Percentiles rank a stretch among this genome's conserved stretches.
These are phyloP conservation scores for Drosophila cardini DNA, from an alignment of 1,140 invertebrate species.

Conservation along the genomic window DNA sequence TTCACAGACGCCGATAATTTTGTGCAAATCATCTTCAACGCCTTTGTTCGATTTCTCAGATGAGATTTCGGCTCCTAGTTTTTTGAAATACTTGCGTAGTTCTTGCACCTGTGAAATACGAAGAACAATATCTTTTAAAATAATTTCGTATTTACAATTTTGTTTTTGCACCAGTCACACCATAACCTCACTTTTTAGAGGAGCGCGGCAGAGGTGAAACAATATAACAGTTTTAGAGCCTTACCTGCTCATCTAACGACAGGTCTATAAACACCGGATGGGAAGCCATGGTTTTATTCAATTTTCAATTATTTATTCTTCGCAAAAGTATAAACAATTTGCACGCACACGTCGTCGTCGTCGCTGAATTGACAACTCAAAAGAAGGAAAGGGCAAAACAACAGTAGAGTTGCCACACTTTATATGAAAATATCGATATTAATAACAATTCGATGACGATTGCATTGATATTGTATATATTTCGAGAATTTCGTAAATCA, in stretches of 20 bases:
- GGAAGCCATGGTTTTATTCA: conserved; percentile 87
- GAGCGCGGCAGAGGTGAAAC: conserved; percentile 1
- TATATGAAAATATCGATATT: conserved; percentile 7
- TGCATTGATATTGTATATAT: conserved; percentile 4
- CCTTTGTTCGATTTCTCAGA: conserved; percentile 95
- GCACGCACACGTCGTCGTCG: conserved; percentile 71
- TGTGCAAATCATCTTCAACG: conserved; percentile 96
- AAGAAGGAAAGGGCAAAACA: conserved; percentile 75
- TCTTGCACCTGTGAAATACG: conserved; percentile 91
- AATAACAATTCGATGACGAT: conserved; percentile 14
- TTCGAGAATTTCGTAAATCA: conserved; percentile 30
- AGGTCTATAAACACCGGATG: conserved; percentile 93
- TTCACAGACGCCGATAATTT: conserved; percentile 97
- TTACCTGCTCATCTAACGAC: conserved; percentile 91
- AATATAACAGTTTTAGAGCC: conserved; percentile 19
- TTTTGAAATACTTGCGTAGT: conserved; percentile 94
- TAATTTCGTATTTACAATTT: conserved; percentile 57
- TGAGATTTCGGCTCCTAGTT: conserved; percentile 95
- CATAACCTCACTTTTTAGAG: conserved; percentile 83
- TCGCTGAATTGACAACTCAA: conserved; percentile 70
- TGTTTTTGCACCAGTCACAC: conserved; percentile 49
- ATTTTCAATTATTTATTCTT: conserved; percentile 48
- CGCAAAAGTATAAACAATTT: conserved; percentile 57
- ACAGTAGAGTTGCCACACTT: conserved; percentile 38
- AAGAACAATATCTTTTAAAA: conserved; percentile 23